Evolutionary conservation across 2,797 vertebrate genomes (phyloP).

Genomic region (Xenops minutus): DNA sequence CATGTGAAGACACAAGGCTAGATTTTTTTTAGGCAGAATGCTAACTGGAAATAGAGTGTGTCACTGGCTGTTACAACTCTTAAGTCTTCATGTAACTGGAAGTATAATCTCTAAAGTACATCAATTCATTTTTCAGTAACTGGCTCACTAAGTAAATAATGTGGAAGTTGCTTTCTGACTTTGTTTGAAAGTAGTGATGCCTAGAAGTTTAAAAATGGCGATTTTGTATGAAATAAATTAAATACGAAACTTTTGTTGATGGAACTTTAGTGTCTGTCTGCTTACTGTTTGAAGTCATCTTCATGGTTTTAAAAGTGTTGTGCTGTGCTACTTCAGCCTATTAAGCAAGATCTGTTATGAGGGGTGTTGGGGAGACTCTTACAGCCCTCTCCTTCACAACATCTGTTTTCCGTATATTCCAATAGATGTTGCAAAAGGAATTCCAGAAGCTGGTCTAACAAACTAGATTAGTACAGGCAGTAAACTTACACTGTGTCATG

Average conservation of each 20-base stretch:
- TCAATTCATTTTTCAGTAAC: slow-evolving; percentile 58
- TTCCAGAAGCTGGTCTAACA: not conserved
- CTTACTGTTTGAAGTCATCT: slow-evolving; percentile 61
- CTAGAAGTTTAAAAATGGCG: slow-evolving; percentile 50
- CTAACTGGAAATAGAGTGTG: slow-evolving; percentile 47
- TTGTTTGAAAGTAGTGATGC: slow-evolving; percentile 64
- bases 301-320: not conserved
- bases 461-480: not conserved
- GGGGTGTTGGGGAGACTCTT: not conserved
- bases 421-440: not conserved
- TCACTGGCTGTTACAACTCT: slow-evolving; percentile 58
- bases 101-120: slow-evolving; percentile 59
- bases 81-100: slow-evolving; percentile 63
- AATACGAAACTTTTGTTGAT: slow-evolving; percentile 67
- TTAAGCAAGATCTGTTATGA: not conserved
- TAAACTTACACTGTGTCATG: not conserved
- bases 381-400: not conserved
- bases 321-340: not conserved
- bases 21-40: slow-evolving; percentile 56
- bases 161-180: slow-evolving; percentile 65
- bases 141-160: slow-evolving; percentile 53
- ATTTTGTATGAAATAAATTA: slow-evolving; percentile 72
- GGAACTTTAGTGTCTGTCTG: slow-evolving; percentile 69
- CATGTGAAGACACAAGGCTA: slow-evolving; percentile 69
- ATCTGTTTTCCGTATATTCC: not conserved